Conservation (phyloP, 2,888 invertebrate genomes). For the Tiliacea citrago region DNA sequence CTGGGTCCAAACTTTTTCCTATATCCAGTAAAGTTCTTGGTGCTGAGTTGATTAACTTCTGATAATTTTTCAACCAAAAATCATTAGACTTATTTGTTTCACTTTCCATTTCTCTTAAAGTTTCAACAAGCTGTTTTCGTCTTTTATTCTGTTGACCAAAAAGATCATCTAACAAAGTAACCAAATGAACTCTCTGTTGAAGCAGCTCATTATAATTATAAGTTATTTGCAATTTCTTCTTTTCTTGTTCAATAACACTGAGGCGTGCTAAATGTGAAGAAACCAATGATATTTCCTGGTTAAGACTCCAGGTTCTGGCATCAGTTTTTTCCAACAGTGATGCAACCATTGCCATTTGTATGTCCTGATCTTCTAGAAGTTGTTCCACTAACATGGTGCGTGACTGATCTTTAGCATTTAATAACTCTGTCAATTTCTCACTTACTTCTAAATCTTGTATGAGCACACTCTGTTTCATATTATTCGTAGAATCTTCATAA, state of each 20-base stretch:
- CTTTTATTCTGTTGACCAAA: slow-evolving; percentile 93
- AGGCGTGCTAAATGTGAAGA: slow-evolving; percentile 93
- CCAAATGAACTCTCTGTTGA: slow-evolving; percentile 92
- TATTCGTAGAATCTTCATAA: slow-evolving; percentile 92
- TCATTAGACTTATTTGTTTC: slow-evolving; percentile 88
- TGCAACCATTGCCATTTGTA: slow-evolving; percentile 94
- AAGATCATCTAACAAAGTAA: slow-evolving; percentile 92
- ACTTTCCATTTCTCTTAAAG: slow-evolving; percentile 93
- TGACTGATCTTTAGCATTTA: slow-evolving; percentile 92
- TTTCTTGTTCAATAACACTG: slow-evolving; percentile 93
- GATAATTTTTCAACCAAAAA: slow-evolving; percentile 96
- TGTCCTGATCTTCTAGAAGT: slow-evolving; percentile 92
- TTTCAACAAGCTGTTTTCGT: slow-evolving; percentile 92
- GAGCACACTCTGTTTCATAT: slow-evolving; percentile 92
- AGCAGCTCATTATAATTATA: slow-evolving; percentile 93
- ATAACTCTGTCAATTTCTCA: slow-evolving; percentile 90
- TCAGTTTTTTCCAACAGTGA: slow-evolving; percentile 93
- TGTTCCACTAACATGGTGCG: slow-evolving; percentile 91
- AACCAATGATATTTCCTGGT: slow-evolving; percentile 94
- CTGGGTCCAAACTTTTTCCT: slow-evolving; percentile 92
- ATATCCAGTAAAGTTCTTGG: slow-evolving; percentile 92
- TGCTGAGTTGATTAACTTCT: slow-evolving; percentile 94
- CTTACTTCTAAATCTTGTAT: slow-evolving; percentile 91
- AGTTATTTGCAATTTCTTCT: slow-evolving; percentile 92
- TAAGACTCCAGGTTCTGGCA: slow-evolving; percentile 94